Base-by-base conservation (phyloP, 2,888 invertebrate species). In the Argyresthia goedartella region DNA sequence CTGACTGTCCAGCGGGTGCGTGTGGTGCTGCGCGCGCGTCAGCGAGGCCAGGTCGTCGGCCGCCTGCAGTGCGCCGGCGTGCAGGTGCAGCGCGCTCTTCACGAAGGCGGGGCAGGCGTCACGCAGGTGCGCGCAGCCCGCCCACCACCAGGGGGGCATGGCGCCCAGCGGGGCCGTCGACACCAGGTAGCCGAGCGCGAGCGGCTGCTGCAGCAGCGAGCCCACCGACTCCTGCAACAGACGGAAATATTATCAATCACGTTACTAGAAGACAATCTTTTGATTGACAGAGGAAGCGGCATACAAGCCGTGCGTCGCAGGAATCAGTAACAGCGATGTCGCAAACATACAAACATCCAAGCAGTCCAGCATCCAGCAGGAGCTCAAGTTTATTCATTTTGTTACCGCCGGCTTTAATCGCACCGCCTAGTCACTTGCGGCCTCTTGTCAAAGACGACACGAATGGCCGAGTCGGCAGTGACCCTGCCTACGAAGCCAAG, bases 91-190 rank as follows among this genome's bases (percentile, higher is more conserved):
- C 55, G 99, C 98, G 69, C 95, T 96, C 89, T 98, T 98, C 59
- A 98, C 90, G 85, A 97, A 97, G 63, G 95, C 95, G 53, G 98
- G 98, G 78, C 95, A 95, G 44, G 94, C 92, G 69, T 92, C 92
- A 76, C 97, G 96, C 63, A 96, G 89, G 84, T 98, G 98, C 54
- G 69, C 64, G 88, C 97, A 97, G 43, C 95, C 93, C 48, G 97
- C 92, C 98, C 98, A 99, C 88, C 99, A 99, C 98, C 98, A 99
- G 59, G 93, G 91, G 48, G 98, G 98, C 93, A 98, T 94, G 52
- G 92, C 90, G 51, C 94, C 95, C 56, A 96, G 95, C 52, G 95
- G 95, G 52, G 99, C 99, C 44, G 99, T 99, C 36, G 98, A 98
- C 56, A 99, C 95, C 79, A 96, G 90, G 87, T 98, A 99, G 52